These are phyloP conservation scores for Pteromalus puparum DNA, from an alignment of 1,140 invertebrate genomes.

Conservation along the genomic window DNA sequence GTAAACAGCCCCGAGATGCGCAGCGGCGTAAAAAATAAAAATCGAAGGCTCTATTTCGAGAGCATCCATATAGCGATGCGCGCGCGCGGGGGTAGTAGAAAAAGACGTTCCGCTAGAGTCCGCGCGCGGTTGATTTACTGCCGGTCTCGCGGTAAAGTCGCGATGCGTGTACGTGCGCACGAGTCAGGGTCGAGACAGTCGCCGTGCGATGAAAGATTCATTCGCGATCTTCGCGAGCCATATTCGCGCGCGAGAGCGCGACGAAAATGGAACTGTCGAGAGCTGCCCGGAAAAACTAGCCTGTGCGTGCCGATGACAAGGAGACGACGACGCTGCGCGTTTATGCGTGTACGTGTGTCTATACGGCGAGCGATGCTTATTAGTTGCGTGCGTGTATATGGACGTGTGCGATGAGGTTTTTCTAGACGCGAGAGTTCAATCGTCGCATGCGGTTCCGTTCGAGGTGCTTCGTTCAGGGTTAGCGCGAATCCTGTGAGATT, in stretches of 20 bases:
- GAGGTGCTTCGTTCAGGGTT: background rate
- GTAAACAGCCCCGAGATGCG: background rate
- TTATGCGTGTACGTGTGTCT: background rate
- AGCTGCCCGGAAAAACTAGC: conserved; percentile 18
- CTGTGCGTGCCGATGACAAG: conserved; percentile 27
- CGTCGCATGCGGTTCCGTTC: background rate
- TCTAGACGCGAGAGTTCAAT: background rate
- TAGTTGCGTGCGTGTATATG: background rate
- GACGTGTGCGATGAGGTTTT: background rate
- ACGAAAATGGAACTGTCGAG: conserved; percentile 42
- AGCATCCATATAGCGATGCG: background rate
- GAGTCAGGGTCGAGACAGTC: background rate
- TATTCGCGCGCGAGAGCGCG: background rate
- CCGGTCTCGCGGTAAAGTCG: conserved; percentile 21
- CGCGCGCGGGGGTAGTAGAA: conserved; percentile 8
- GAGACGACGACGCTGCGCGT: background rate
- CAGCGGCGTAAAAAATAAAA: background rate
- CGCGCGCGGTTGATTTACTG: conserved; percentile 11
- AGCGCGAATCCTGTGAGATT: background rate
- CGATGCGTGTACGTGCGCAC: background rate
- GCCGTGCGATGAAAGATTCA: conserved; percentile 24
- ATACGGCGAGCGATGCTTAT: background rate
- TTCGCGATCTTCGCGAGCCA: conserved; percentile 29
- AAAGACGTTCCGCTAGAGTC: background rate
- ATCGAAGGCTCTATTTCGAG: background rate